A percentile compares a stretch with the other conserved stretches of the same genome.
These are phyloP conservation scores for Bombus pyrosoma DNA, from an alignment of 1,140 invertebrate genomes.

Conservation along the genomic window DNA sequence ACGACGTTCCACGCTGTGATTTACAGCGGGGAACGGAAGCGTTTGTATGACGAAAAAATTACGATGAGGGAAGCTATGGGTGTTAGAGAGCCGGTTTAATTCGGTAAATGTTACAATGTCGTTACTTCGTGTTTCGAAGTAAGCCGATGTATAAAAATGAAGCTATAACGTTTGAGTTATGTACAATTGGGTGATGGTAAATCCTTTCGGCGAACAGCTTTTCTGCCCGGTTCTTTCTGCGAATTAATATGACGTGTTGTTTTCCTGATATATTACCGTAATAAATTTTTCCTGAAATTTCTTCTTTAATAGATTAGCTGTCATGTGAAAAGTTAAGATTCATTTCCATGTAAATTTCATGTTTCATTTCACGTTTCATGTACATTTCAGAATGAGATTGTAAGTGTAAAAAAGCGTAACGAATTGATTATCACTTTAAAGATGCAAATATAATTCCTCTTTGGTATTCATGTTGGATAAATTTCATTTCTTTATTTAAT, in stretches of 20 bases:
- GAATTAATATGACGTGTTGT: background rate
- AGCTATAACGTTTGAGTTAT: background rate
- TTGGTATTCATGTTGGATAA: background rate
- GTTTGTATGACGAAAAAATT: constrained; percentile 7
- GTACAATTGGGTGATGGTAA: background rate
- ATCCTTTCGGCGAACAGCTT: background rate
- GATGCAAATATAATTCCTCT: background rate
- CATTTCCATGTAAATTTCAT: background rate
- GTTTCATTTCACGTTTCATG: background rate
- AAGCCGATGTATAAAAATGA: background rate
- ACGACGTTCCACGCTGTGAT: constrained; percentile 1
- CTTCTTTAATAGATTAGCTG: background rate
- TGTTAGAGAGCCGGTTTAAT: background rate
- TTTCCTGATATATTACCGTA: background rate
- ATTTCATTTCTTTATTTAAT: background rate
- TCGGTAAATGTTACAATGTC: constrained; percentile 8
- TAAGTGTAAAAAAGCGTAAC: background rate
- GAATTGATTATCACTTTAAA: background rate
- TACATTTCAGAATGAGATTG: background rate
- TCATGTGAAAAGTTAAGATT: background rate
- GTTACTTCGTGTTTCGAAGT: background rate
- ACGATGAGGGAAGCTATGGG: background rate
- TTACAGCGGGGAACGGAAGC: constrained; percentile 13
- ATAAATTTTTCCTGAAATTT: background rate
- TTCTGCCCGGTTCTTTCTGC: no score